A percentile compares a stretch with the other conserved stretches of the same genome.
phyloP scores from a whole-genome alignment of 2,113 vertebrate genomes.

The Pseudonaja textilis region DNA sequence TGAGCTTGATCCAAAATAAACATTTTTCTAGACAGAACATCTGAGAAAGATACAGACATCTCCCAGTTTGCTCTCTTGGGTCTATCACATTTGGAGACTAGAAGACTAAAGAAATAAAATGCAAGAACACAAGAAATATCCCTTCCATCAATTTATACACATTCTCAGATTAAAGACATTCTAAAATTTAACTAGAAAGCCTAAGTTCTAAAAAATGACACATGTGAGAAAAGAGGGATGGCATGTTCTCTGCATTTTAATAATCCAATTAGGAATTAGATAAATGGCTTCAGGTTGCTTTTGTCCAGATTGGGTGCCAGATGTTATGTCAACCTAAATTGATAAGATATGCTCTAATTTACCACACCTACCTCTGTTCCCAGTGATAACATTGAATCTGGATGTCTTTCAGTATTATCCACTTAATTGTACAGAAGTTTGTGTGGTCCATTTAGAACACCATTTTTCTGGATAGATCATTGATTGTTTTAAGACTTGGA shows the following conservation, averaged over 20 bases:
- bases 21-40: background rate
- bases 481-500: background rate
- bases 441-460: background rate
- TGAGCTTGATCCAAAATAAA: background rate
- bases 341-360: background rate
- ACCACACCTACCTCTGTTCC: background rate
- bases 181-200: background rate
- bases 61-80: background rate
- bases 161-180: background rate
- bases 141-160: background rate
- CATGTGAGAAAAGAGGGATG: background rate
- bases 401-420: background rate
- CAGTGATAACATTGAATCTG: background rate
- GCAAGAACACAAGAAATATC: background rate
- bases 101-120: background rate
- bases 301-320: background rate
- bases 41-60: background rate
- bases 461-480: background rate
- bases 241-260: background rate
- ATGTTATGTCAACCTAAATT: background rate
- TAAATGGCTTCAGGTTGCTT: background rate
- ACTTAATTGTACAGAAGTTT: background rate
- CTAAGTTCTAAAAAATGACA: background rate
- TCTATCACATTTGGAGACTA: background rate
- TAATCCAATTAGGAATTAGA: background rate